Evolutionary conservation across 2,797 vertebrate genomes (phyloP).

Genomic region (Coendou prehensilis): DNA sequence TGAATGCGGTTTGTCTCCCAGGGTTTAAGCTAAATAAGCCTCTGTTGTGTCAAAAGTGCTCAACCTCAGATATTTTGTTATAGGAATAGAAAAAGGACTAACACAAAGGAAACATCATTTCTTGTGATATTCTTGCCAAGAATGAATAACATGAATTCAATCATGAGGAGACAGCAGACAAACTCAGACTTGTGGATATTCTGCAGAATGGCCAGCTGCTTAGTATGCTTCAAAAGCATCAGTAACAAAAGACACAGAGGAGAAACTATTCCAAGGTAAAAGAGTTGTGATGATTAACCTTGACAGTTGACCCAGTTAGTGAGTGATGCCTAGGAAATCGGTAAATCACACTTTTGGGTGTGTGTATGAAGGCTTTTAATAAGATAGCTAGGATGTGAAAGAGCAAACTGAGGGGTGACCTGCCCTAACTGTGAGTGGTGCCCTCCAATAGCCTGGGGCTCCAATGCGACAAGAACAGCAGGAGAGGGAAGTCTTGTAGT

Average conservation of each 20-base stretch:
- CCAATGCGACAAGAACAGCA: not conserved
- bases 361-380: not conserved
- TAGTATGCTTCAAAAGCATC: not conserved
- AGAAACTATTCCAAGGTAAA: not conserved
- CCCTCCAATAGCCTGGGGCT: not conserved
- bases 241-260: not conserved
- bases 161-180: not conserved
- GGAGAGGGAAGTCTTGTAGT: not conserved
- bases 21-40: not conserved
- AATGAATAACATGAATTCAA: constrained; percentile 43
- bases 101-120: not conserved
- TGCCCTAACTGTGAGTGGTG: not conserved
- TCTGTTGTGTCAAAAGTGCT: not conserved
- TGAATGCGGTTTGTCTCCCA: not conserved
- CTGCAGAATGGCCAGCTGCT: not conserved
- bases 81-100: not conserved
- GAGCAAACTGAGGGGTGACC: not conserved
- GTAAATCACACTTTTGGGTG: not conserved
- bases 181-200: not conserved
- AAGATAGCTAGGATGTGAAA: not conserved
- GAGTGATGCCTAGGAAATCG: not conserved
- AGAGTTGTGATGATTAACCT: not conserved
- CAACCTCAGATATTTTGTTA: not conserved
- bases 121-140: constrained; percentile 5
- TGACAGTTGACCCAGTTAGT: not conserved